Percentiles rank a stretch among this genome's conserved stretches.
phyloP scores from a whole-genome alignment of 2,888 invertebrate genomes.

The Drosophila greeni region DNA sequence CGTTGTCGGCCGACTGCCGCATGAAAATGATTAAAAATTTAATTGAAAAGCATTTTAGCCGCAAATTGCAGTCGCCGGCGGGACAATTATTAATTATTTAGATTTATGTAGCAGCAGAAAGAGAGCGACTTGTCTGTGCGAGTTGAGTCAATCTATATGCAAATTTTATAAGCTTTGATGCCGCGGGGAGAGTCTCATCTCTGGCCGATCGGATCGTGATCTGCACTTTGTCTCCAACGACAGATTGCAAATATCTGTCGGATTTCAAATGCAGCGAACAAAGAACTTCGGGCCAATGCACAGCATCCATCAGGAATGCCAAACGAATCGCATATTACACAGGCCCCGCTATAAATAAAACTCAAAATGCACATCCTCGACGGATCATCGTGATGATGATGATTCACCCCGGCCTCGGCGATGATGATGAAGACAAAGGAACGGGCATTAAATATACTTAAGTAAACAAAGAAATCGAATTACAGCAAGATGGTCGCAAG shows the following conservation, averaged over 20 bases:
- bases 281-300: slow-evolving; percentile 32
- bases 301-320: slow-evolving; percentile 45
- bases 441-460: slow-evolving; percentile 45
- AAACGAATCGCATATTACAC: slow-evolving; percentile 34
- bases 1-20: slow-evolving; percentile 36
- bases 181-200: slow-evolving; percentile 3
- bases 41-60: slow-evolving; percentile 55
- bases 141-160: slow-evolving; percentile 56
- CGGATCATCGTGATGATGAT: slow-evolving; percentile 32
- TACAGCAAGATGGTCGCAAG: slow-evolving; percentile 39
- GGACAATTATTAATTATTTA: slow-evolving; percentile 61
- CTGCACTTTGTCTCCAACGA: slow-evolving; percentile 23
- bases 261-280: slow-evolving; percentile 33
- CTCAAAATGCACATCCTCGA: slow-evolving; percentile 21
- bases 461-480: slow-evolving; percentile 50
- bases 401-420: slow-evolving; percentile 24
- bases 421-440: slow-evolving; percentile 29
- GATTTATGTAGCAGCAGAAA: slow-evolving; percentile 51
- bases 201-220: slow-evolving; percentile 10
- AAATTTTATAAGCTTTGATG: slow-evolving; percentile 32
- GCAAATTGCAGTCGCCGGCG: slow-evolving; percentile 42
- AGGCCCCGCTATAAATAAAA: slow-evolving; percentile 56
- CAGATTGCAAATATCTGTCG: slow-evolving; percentile 26
- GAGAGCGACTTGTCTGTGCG: slow-evolving; percentile 12
- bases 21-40: slow-evolving; percentile 56